Evolutionary conservation across 2,888 invertebrate species (phyloP), one percentile per base, ranked within the genome.

Genomic region (Stramonita haemastoma): DNA sequence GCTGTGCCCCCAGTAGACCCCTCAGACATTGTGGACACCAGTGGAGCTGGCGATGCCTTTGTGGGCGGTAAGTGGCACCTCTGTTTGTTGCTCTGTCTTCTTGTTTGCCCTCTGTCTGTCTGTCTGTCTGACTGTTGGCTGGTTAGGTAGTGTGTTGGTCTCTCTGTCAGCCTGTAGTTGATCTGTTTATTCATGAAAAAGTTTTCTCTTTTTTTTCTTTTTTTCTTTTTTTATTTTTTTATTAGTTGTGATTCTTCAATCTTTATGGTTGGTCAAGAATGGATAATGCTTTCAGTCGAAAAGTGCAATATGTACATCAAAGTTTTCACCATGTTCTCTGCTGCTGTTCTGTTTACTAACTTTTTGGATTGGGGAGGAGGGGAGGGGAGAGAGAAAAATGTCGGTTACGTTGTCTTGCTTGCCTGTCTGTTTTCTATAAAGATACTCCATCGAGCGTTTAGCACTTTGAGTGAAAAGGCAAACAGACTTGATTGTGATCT

Each of bases 21-120:
- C 84, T 97, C 98, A 56, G 97, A 98, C 95, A 97, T 99, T 88
- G 97, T 99, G 0, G 99, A 99, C 95, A 99, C 99, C 0, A 99
- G 99, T 96, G 99, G 99, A 13, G 99, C 99, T 87, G 99, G 99
- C 0, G 99, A 99, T 96, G 99, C 99, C 0, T 99, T 99, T 96
- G 98, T 98, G 81, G 99, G 99, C 92, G 99, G 97, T 95, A 92
- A 89, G 92, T 89, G 11, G 26, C 26, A 8, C n/a, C 11, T 73
- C 73, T 70, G 70, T 77, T 32, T 77, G 77, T 77, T 32, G 6
- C 34, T 79, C 34, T 34, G 32, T 79, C 32, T 79, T 32, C 0
- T 79, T 34, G 32, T 34, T 34, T 34, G 6, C 29, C 8, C 73
- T 32, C 32, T 29, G 0, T 77, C 29, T 77, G 0, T 32, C 79